These are phyloP conservation scores for Aphidius ervi DNA, from an alignment of 1,140 invertebrate species.

Conservation along the genomic window DNA sequence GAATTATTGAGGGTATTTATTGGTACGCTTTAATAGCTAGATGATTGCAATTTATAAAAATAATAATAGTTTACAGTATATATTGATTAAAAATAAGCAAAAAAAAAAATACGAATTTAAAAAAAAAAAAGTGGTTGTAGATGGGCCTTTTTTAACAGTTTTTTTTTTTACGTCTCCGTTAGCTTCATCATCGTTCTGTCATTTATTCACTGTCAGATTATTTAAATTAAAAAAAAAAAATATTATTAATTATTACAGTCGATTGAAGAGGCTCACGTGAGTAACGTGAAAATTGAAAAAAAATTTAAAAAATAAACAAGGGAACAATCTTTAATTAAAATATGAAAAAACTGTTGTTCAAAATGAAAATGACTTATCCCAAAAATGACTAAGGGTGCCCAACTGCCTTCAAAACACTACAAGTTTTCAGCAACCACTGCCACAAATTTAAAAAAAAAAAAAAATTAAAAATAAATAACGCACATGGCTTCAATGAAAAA, in stretches of 20 bases:
- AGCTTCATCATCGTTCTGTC: slow-evolving; percentile 11
- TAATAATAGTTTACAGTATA: background rate
- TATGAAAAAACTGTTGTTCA: background rate
- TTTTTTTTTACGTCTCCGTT: slow-evolving; percentile 4
- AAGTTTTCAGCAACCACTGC: slow-evolving; percentile 41
- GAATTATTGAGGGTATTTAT: background rate
- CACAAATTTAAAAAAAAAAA: slow-evolving; percentile 25
- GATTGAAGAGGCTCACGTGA: slow-evolving; percentile 16
- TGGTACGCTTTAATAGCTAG: background rate
- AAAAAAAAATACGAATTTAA: no score
- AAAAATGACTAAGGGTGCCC: slow-evolving; percentile 29
- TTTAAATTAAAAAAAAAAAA: slow-evolving; percentile 1
- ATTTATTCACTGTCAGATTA: slow-evolving; percentile 3
- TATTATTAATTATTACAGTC: background rate
- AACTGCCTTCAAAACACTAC: slow-evolving; percentile 35
- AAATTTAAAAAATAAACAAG: background rate
- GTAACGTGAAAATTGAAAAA: slow-evolving; percentile 10
- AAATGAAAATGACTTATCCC: slow-evolving; percentile 7
- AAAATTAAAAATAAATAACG: background rate
- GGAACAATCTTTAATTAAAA: slow-evolving; percentile 16
- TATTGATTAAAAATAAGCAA: no score
- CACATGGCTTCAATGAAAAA: background rate
- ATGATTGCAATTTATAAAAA: background rate
- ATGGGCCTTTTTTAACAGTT: slow-evolving; percentile 24
- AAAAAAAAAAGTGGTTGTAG: slow-evolving; percentile 10